These are phyloP conservation scores for Aphidius colemani DNA, from an alignment of 2,888 invertebrate genomes.

Conservation along the genomic window DNA sequence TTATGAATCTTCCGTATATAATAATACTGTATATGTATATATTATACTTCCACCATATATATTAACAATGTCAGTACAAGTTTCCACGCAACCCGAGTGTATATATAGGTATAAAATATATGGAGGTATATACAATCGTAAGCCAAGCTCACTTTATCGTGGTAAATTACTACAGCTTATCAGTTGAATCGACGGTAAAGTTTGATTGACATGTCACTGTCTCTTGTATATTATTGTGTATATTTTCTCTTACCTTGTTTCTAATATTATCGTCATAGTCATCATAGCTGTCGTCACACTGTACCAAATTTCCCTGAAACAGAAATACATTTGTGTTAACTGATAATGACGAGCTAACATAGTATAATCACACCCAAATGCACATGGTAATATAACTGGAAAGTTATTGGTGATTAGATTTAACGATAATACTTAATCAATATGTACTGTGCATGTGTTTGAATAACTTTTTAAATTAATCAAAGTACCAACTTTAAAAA, in stretches of 20 bases:
- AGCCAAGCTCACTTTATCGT: conserved; percentile 9
- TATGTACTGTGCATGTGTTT: too few relatives aligned
- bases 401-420: too few relatives aligned
- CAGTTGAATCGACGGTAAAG: conserved; percentile 12
- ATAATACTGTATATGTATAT: too few relatives aligned
- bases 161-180: conserved; percentile 14
- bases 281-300: conserved; percentile 2
- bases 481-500: too few relatives aligned
- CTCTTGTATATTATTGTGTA: not conserved
- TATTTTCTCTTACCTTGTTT: not conserved
- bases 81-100: too few relatives aligned
- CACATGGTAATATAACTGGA: too few relatives aligned
- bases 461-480: too few relatives aligned
- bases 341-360: conserved; percentile 12
- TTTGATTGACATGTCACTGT: conserved; percentile 27
- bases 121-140: not conserved
- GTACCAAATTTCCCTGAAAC: not conserved
- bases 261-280: not conserved
- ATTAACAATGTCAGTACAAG: too few relatives aligned
- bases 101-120: too few relatives aligned
- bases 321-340: conserved; percentile 6
- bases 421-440: too few relatives aligned
- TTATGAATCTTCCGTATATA: not conserved
- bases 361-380: not conserved
- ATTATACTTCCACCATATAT: too few relatives aligned